Evolutionary conservation across 2,113 vertebrate genomes (phyloP), one percentile per base, ranked within the genome.

Genomic region (Marmota monax): DNA sequence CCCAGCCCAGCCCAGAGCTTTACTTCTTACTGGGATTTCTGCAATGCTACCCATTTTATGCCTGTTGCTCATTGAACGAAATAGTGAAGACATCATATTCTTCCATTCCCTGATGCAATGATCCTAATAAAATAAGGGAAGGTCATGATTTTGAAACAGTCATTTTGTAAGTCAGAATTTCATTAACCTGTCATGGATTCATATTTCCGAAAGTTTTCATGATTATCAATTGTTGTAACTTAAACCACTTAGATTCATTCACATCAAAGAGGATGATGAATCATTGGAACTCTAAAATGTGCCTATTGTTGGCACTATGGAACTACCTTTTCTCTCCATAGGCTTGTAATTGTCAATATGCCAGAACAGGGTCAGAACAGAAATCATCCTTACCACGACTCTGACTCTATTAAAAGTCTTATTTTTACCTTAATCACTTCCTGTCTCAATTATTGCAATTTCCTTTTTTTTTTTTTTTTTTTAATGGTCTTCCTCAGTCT

Each of bases 381-480:
- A 95, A 94, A 65, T 95, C 39, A 85, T 77, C 48, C 23, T 96
- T 82, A 95, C 32, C 18, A 5, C 93, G 80, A 95, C 79, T 32
- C 34, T 69, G 14, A 93, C 9, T 95, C 73, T 95, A 84, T 61
- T 95, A 93, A 97, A 97, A 79, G 94, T 48, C 48, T 96, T 80
- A 87, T 92, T 96, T 96, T 83, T 83, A 87, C 32, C 39, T 93
- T 92, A 96, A 97, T 96, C 72, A 95, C 82, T 97, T 98, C 97
- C 97, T 97, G 77, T 78, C 85, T 96, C 29, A 91, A 84, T 23
- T 13, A 92, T 72, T 80, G 74, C 61, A 93, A 93, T 98, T 97
- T 97, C 93, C 94, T 85, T 93, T 72, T 87, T 87, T 94, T 39
- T 39, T 96, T 95, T 72, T 63, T 63, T 95, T 72, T 63, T 63